These are phyloP conservation scores for Pseudococcus longispinus DNA, from an alignment of 2,888 invertebrate genomes.

Conservation along the genomic window DNA sequence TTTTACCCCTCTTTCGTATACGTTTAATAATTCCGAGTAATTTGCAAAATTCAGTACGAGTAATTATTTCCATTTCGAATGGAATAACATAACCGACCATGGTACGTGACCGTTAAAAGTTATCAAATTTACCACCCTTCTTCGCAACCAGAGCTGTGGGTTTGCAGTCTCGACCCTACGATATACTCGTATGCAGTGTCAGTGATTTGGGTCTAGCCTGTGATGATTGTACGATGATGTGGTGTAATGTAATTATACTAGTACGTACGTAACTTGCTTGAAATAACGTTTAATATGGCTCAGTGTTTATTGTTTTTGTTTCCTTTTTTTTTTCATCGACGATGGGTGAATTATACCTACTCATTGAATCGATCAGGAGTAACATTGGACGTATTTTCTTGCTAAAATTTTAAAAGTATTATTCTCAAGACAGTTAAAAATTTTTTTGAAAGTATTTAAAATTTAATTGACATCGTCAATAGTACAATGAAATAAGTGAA, in stretches of 20 bases:
- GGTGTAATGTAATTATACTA: background rate
- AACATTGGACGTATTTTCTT: too few species aligned
- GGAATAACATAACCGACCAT: background rate
- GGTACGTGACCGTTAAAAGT: slow-evolving; percentile 10
- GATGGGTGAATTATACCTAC: too few species aligned
- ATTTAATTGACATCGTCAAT: too few species aligned
- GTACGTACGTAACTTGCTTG: too few species aligned
- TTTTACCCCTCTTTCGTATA: background rate
- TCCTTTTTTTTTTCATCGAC: too few species aligned
- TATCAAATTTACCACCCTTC: background rate
- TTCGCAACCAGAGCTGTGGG: background rate
- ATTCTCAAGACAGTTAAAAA: too few species aligned
- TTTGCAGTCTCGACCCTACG: background rate
- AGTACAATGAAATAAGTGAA: too few species aligned
- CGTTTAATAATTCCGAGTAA: background rate
- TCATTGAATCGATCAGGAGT: too few species aligned
- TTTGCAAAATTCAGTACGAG: background rate
- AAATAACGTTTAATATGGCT: background rate
- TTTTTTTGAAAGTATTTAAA: too few species aligned
- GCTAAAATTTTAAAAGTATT: too few species aligned
- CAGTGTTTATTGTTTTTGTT: background rate
- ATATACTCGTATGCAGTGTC: too few species aligned
- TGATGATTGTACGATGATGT: background rate
- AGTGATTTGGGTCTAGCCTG: background rate
- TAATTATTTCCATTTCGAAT: background rate